These are phyloP conservation scores for Vespertilio murinus DNA, from an alignment of 2,797 vertebrate genomes.

Conservation along the genomic window DNA sequence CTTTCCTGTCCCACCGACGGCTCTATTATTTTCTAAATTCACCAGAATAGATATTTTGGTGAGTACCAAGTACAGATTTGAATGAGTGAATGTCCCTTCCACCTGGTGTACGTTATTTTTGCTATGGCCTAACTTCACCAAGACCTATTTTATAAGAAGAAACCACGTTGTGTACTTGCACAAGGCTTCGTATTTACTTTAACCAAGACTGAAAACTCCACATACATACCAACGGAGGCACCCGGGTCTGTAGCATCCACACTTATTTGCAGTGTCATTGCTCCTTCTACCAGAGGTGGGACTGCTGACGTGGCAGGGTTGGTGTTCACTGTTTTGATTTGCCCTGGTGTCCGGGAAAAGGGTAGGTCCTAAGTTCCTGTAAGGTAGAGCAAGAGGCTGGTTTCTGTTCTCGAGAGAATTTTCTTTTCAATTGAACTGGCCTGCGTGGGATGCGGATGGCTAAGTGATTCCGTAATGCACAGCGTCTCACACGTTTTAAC, in stretches of 20 bases:
- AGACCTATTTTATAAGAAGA: not conserved
- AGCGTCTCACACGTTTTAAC: constrained; percentile 34
- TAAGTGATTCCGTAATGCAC: not conserved
- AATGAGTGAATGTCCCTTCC: not conserved
- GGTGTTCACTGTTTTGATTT: not conserved
- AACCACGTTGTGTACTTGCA: not conserved
- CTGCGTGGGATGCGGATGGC: not conserved
- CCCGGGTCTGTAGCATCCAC: not conserved
- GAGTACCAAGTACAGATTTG: not conserved
- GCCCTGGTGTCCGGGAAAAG: not conserved
- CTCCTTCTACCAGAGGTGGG: not conserved
- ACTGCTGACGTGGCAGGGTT: not conserved
- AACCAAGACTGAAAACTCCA: not conserved
- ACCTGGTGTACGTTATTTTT: not conserved
- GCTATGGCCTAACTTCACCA: not conserved
- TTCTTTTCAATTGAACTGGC: not conserved
- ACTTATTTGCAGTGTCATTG: not conserved
- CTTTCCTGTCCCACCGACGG: not conserved
- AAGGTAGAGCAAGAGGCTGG: not conserved
- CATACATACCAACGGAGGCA: not conserved
- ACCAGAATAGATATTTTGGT: not conserved
- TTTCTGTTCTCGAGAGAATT: not conserved
- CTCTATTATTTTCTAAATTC: not conserved
- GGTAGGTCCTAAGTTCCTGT: not conserved
- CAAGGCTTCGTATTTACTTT: constrained; percentile 4